Percentiles rank a stretch among this genome's conserved stretches.
Conservation (phyloP, 2,797 vertebrate species). For the Melopsittacus undulatus region DNA sequence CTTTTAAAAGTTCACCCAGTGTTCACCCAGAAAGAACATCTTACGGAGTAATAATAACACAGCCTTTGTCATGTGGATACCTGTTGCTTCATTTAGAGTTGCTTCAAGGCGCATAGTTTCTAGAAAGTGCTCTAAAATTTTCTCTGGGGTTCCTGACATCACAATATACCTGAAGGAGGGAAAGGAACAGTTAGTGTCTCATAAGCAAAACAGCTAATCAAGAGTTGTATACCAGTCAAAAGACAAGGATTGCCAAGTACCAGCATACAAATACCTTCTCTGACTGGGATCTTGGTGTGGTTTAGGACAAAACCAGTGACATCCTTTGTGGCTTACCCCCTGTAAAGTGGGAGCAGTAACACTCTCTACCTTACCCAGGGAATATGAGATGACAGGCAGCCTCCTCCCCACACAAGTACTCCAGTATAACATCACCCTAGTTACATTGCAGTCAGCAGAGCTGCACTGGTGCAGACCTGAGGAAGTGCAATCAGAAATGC, state of each 20-base stretch:
- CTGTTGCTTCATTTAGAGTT: conserved; percentile 86
- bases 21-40: neutral
- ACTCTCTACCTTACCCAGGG: neutral
- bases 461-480: neutral
- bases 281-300: neutral
- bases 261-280: neutral
- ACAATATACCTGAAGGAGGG: conserved; percentile 89
- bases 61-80: conserved; percentile 50
- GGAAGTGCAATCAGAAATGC: neutral
- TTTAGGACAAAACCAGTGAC: neutral
- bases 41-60: neutral
- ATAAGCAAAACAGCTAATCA: neutral
- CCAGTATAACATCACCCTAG: neutral
- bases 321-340: neutral
- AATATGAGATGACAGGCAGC: neutral
- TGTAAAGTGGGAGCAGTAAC: neutral
- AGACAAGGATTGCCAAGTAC: neutral
- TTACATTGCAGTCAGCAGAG: neutral
- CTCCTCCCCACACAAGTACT: neutral
- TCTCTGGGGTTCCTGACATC: conserved; percentile 97
- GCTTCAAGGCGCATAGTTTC: conserved; percentile 95
- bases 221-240: neutral
- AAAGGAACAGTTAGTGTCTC: conserved; percentile 47
- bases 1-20: neutral
- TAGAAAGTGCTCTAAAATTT: conserved; percentile 98